A percentile compares a stretch with the other conserved stretches of the same genome.
Evolutionary conservation across 2,113 vertebrate species (phyloP).

Genomic region (Hepsetus odoe): DNA sequence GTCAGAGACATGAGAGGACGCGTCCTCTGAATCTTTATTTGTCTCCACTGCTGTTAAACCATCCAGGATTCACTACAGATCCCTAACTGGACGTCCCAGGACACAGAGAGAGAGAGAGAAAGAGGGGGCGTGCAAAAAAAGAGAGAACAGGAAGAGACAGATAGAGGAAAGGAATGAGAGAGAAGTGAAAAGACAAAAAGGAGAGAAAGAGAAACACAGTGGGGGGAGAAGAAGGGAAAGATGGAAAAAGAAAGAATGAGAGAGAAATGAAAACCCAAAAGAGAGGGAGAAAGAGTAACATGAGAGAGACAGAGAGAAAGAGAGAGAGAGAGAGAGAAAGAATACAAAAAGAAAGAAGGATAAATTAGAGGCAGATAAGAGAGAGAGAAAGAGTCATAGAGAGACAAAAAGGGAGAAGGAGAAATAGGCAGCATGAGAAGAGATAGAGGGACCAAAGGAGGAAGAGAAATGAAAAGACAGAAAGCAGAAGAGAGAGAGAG

Average conservation of each 20-base stretch:
- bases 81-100: slow-evolving; percentile 35
- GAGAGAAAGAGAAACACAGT: not conserved
- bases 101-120: not conserved
- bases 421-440: no score
- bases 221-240: slow-evolving; percentile 5
- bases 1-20: not conserved
- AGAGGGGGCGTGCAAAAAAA: no score
- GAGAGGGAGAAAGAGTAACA: no score
- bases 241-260: not conserved
- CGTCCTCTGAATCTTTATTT: not conserved
- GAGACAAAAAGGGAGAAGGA: not conserved
- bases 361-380: no score
- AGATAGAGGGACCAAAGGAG: not conserved
- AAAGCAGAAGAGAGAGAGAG: not conserved
- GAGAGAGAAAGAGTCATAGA: not conserved
- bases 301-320: not conserved
- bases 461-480: not conserved
- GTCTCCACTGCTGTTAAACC: slow-evolving; percentile 4
- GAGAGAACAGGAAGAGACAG: no score
- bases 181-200: slow-evolving; percentile 6
- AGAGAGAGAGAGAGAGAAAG: slow-evolving; percentile 2
- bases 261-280: slow-evolving; percentile 34
- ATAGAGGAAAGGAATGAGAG: not conserved
- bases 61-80: slow-evolving; percentile 22
- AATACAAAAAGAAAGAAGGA: not conserved